Conservation (phyloP, 2,888 invertebrate species). For the Polydrusus cervinus region DNA sequence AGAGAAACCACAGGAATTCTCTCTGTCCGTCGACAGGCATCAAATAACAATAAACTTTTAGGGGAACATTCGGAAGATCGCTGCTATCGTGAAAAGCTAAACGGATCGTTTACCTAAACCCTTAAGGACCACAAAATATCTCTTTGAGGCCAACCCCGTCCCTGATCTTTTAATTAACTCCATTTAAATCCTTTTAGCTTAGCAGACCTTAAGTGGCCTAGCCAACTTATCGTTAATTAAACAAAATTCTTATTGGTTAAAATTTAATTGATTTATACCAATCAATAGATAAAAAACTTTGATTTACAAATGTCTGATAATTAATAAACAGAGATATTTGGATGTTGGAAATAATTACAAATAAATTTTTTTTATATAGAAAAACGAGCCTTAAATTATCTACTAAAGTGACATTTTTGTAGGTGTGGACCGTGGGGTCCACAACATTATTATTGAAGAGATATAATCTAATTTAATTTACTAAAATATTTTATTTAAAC, state of each 20-base stretch:
- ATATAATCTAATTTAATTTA: slow-evolving; percentile 3
- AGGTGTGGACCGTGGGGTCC: not conserved
- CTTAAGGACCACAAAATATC: slow-evolving; percentile 42
- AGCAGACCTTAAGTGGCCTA: slow-evolving; percentile 21
- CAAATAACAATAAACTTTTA: slow-evolving; percentile 47
- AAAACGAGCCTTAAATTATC: too few species aligned
- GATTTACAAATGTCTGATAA: too few species aligned
- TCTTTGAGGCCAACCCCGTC: slow-evolving; percentile 32
- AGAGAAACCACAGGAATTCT: slow-evolving; percentile 15
- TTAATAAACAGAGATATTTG: too few species aligned
- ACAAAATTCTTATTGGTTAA: not conserved
- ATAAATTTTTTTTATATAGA: not conserved
- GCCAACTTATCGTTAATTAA: slow-evolving; percentile 6
- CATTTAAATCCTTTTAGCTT: slow-evolving; percentile 42
- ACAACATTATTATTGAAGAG: not conserved
- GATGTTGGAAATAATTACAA: too few species aligned
- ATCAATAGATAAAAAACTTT: too few species aligned
- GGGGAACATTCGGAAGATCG: slow-evolving; percentile 30
- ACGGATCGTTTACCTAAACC: slow-evolving; percentile 38
- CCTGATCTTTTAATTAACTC: slow-evolving; percentile 48
- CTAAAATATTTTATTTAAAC: too few species aligned
- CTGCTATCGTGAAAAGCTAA: slow-evolving; percentile 35
- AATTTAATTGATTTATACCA: not conserved
- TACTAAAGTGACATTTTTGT: too few species aligned
- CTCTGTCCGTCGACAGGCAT: slow-evolving; percentile 39